Evolutionary conservation across 2,888 invertebrate genomes (phyloP).

Genomic region (Eupithecia vulgata): DNA sequence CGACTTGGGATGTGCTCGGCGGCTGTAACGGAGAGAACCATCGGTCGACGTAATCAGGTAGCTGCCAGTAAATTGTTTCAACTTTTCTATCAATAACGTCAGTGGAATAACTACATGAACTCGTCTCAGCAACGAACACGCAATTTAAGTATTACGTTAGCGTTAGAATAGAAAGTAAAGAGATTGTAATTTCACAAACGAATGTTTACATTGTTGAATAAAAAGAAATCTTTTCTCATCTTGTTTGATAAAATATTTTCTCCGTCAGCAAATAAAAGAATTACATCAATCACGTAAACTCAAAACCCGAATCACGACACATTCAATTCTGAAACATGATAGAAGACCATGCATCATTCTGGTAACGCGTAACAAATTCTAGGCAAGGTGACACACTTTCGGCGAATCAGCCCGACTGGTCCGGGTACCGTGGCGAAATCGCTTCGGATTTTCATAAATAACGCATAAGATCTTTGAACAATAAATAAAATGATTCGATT

Average conservation of each 20-base stretch:
- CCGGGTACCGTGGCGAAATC: slow-evolving; percentile 66
- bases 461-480: slow-evolving; percentile 76
- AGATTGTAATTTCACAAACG: slow-evolving; percentile 11
- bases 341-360: slow-evolving; percentile 61
- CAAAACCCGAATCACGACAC: slow-evolving; percentile 45
- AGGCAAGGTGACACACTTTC: slow-evolving; percentile 80
- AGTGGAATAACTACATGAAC: slow-evolving; percentile 19
- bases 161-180: slow-evolving; percentile 10
- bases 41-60: slow-evolving; percentile 70
- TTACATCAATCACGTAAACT: slow-evolving; percentile 55
- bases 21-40: slow-evolving; percentile 62
- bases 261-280: slow-evolving; percentile 32
- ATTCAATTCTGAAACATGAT: slow-evolving; percentile 55
- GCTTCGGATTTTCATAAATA: slow-evolving; percentile 79
- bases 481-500: slow-evolving; percentile 80
- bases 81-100: slow-evolving; percentile 30
- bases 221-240: slow-evolving; percentile 2
- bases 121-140: slow-evolving; percentile 15
- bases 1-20: slow-evolving; percentile 62
- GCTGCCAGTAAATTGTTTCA: slow-evolving; percentile 53
- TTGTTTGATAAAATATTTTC: slow-evolving; percentile 17
- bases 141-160: slow-evolving; percentile 20
- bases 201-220: slow-evolving; percentile 14
- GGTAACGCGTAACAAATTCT: slow-evolving; percentile 74
- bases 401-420: slow-evolving; percentile 56